These are phyloP conservation scores for Adrianichthys oophorus DNA, from an alignment of 2,797 vertebrate species.

Conservation along the genomic window DNA sequence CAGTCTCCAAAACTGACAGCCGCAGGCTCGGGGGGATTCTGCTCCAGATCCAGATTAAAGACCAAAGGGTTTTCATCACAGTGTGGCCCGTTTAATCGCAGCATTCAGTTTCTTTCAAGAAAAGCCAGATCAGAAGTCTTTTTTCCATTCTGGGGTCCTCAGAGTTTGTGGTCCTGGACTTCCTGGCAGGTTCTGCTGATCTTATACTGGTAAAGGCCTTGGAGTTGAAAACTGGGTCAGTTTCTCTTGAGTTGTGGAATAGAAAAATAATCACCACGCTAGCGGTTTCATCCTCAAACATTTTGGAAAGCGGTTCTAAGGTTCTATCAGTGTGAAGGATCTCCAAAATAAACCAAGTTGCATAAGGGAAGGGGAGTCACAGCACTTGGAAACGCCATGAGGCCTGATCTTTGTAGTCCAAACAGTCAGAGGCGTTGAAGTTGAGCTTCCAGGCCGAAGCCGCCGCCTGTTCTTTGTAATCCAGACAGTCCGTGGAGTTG, in stretches of 20 bases:
- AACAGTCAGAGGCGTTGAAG: constrained; percentile 94
- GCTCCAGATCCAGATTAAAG: constrained; percentile 37
- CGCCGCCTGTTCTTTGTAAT: constrained; percentile 93
- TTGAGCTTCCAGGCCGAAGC: constrained; percentile 92
- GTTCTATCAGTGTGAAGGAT: constrained; percentile 31
- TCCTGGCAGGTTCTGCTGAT: constrained; percentile 18
- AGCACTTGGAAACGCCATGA: constrained; percentile 97
- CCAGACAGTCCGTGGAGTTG: constrained; percentile 95
- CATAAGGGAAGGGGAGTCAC: constrained; percentile 74
- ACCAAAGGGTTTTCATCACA: constrained; percentile 4
- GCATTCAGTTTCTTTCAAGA: constrained; percentile 33
- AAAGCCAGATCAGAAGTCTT: constrained; percentile 20
- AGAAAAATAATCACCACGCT: constrained; percentile 63
- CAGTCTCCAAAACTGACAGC: constrained; percentile 24
- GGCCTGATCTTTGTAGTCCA: constrained; percentile 98
- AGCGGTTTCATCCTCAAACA: constrained; percentile 27
- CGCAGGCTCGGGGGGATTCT: constrained; percentile 37
- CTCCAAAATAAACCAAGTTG: constrained; percentile 40
- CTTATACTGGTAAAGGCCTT: constrained; percentile 28
- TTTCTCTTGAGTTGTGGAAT: constrained; percentile 43
- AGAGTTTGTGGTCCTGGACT: constrained; percentile 2
- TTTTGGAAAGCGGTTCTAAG: constrained; percentile 39
- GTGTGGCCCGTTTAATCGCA: constrained; percentile 33
- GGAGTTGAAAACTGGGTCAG: constrained; percentile 10
- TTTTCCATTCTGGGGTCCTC: constrained; percentile 1